Percentiles rank a stretch among this genome's conserved stretches.
phyloP scores from a whole-genome alignment of 2,797 vertebrate species.

The Aselliscus stoliczkanus region DNA sequence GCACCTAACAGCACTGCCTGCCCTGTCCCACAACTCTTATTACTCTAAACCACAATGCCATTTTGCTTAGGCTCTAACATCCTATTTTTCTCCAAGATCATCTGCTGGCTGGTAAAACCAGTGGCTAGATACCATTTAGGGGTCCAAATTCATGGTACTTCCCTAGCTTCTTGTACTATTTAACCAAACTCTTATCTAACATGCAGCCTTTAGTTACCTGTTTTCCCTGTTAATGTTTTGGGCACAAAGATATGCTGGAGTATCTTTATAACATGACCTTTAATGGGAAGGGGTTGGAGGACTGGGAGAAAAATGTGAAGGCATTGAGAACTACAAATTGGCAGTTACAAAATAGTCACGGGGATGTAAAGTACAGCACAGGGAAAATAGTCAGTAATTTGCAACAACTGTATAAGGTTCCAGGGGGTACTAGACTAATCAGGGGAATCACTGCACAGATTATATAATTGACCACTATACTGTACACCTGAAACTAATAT shows the following conservation, averaged over 20 bases:
- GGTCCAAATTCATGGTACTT: neutral
- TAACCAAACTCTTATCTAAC: constrained; percentile 22
- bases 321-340: too few species aligned
- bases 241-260: neutral
- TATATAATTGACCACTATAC: too few species aligned
- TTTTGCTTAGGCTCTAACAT: constrained; percentile 27
- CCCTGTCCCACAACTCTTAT: neutral
- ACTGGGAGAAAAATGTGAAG: too few species aligned
- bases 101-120: constrained; percentile 23
- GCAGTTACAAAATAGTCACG: too few species aligned
- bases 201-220: neutral
- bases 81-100: constrained; percentile 8
- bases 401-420: too few species aligned
- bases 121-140: neutral
- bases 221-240: constrained; percentile 2
- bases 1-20: neutral
- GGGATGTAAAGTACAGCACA: too few species aligned
- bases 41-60: neutral
- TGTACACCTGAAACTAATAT: too few species aligned
- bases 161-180: neutral
- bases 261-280: constrained; percentile 19
- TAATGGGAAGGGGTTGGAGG: too few species aligned
- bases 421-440: too few species aligned
- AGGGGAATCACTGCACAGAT: too few species aligned
- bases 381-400: too few species aligned